Evolutionary conservation across 30 jellyfish, hydroid and myxozoan genomes (phyloP).

Genomic region (Hydractinia symbiolongicarpus): DNA sequence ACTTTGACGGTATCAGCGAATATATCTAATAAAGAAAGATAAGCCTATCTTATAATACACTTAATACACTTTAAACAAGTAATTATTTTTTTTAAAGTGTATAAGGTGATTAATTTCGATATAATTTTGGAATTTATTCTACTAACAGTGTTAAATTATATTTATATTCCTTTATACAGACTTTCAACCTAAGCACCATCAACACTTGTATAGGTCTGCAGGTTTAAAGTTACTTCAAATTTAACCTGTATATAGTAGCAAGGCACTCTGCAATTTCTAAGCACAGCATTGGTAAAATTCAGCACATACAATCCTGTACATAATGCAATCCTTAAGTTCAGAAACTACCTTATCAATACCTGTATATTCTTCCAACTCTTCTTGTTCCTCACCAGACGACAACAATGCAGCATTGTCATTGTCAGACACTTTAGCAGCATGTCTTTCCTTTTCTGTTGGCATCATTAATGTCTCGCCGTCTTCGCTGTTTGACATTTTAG

Average conservation of each 20-base stretch:
- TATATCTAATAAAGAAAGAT: conserved; percentile 9
- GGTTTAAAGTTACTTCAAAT: too few relatives aligned
- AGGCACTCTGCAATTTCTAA: too few relatives aligned
- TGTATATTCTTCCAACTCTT: conserved; percentile 64
- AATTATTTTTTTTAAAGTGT: background rate
- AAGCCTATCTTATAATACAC: background rate
- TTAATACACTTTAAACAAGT: background rate
- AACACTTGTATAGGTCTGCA: too few relatives aligned
- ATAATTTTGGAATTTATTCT: too few relatives aligned
- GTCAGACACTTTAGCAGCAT: conserved; percentile 46
- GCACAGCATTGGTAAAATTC: too few relatives aligned
- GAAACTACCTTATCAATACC: conserved; percentile 22
- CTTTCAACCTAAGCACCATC: too few relatives aligned
- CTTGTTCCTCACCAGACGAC: conserved; percentile 52
- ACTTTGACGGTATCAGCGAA: conserved; percentile 3
- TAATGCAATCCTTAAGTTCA: too few relatives aligned
- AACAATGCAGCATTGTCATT: conserved; percentile 70
- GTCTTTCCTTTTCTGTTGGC: background rate
- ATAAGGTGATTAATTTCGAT: too few relatives aligned
- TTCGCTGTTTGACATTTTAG: background rate
- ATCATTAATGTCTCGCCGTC: background rate
- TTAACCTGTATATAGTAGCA: too few relatives aligned
- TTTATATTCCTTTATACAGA: too few relatives aligned
- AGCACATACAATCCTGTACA: too few relatives aligned
- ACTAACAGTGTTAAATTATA: too few relatives aligned